These are phyloP conservation scores for Orussus abietinus DNA, from an alignment of 1,140 invertebrate genomes.

Conservation along the genomic window DNA sequence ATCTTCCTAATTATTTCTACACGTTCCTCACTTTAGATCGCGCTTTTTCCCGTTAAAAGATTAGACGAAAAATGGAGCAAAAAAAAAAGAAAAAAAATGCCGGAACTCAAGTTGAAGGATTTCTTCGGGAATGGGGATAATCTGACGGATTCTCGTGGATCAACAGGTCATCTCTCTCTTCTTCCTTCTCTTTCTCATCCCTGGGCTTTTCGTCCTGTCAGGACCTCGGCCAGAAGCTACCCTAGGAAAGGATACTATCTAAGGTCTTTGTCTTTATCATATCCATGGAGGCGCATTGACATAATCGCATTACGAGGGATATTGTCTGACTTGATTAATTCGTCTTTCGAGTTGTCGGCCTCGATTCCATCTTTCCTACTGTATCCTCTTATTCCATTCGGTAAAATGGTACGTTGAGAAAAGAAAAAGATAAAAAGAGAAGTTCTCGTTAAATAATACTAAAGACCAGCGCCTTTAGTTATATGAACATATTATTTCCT, in stretches of 20 bases:
- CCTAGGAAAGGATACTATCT: background rate
- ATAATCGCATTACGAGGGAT: constrained; percentile 40
- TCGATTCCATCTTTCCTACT: too few relatives aligned
- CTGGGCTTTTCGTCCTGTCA: constrained; percentile 5
- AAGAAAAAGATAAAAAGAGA: too few relatives aligned
- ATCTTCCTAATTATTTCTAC: too few relatives aligned
- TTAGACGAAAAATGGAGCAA: background rate
- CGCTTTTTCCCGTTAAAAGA: constrained; percentile 3
- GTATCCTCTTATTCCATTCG: too few relatives aligned
- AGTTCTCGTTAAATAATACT: too few relatives aligned
- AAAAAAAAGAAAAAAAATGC: constrained; percentile 1
- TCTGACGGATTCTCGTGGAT: constrained; percentile 11
- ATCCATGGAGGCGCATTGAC: constrained; percentile 21
- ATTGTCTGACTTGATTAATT: constrained; percentile 39
- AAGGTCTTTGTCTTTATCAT: constrained; percentile 13
- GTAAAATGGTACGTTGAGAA: too few relatives aligned
- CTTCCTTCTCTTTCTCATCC: constrained; percentile 8
- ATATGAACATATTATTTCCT: too few relatives aligned
- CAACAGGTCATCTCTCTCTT: constrained; percentile 12
- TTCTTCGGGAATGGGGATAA: constrained; percentile 7
- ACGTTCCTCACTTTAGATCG: too few relatives aligned
- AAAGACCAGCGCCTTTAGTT: too few relatives aligned
- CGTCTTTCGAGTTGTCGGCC: constrained; percentile 8
- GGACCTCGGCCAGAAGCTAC: background rate
- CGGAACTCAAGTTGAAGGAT: constrained; percentile 5